A percentile compares a stretch with the other conserved stretches of the same genome.
These are phyloP conservation scores for Eilema griseolum DNA, from an alignment of 2,888 invertebrate species.

Conservation along the genomic window DNA sequence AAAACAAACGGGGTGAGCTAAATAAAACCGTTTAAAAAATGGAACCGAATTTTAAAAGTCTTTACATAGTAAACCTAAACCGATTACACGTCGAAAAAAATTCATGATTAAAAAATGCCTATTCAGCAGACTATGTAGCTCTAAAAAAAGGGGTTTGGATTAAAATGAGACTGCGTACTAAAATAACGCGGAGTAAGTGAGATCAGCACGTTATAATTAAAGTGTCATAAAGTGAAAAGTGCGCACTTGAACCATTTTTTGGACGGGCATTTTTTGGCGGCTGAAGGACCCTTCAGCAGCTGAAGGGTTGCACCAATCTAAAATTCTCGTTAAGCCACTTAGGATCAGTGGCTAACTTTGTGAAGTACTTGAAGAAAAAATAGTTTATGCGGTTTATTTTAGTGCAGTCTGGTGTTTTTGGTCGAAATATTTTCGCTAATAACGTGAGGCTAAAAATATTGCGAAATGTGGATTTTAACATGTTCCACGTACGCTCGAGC, in stretches of 20 bases:
- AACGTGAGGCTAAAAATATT: background rate
- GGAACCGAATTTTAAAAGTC: background rate
- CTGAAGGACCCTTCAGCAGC: constrained; percentile 21
- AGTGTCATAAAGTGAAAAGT: background rate
- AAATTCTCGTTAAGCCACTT: constrained; percentile 12
- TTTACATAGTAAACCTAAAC: background rate
- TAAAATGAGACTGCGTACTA: background rate
- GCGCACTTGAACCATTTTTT: constrained; percentile 15
- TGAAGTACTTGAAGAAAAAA: background rate
- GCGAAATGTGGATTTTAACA: background rate
- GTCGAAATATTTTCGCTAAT: background rate
- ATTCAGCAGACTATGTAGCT: background rate
- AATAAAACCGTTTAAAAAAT: background rate
- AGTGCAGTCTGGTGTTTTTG: background rate
- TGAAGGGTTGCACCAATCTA: constrained; percentile 30
- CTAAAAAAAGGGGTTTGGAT: background rate
- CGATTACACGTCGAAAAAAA: background rate
- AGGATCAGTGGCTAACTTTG: background rate
- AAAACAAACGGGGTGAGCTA: too few relatives aligned
- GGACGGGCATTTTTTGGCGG: constrained; percentile 22
- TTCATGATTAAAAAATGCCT: background rate
- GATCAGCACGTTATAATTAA: background rate
- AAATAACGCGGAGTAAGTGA: constrained; percentile 7
- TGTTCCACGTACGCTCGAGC: too few relatives aligned
- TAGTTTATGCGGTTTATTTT: background rate